Conservation (phyloP, 1,140 invertebrate genomes). For the Saxidomus purpurata region DNA sequence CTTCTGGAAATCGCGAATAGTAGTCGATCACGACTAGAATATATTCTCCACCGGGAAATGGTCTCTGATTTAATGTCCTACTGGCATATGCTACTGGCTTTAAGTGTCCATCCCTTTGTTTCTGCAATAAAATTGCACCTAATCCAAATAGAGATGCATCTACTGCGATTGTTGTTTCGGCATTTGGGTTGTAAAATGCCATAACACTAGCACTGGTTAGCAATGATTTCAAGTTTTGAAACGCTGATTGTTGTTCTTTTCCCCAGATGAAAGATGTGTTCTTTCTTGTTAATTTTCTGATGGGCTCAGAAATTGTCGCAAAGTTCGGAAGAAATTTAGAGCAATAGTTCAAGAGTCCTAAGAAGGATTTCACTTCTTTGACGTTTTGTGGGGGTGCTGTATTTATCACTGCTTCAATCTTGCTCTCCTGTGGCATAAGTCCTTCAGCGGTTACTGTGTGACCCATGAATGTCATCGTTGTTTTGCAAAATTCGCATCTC, state of each 20-base stretch:
- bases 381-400: constrained; percentile 82
- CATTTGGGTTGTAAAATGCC: constrained; percentile 67
- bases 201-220: neutral
- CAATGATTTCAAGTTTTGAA: constrained; percentile 18
- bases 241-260: constrained; percentile 50
- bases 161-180: neutral
- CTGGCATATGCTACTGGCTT: constrained; percentile 72
- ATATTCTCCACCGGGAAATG: constrained; percentile 56
- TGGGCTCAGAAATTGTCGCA: constrained; percentile 66
- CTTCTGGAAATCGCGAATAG: constrained; percentile 41
- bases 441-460: constrained; percentile 75
- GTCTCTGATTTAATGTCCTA: constrained; percentile 67
- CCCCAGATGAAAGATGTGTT: constrained; percentile 57
- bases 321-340: constrained; percentile 71
- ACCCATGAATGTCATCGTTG: constrained; percentile 47
- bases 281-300: constrained; percentile 69
- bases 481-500: constrained; percentile 55
- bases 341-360: constrained; percentile 73
- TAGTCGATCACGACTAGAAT: constrained; percentile 68
- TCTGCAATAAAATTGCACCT: constrained; percentile 57
- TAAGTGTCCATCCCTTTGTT: constrained; percentile 11
- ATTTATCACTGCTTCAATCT: constrained; percentile 85
- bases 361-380: constrained; percentile 67
- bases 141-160: constrained; percentile 58
- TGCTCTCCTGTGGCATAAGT: constrained; percentile 81